Evolutionary conservation across 2,888 invertebrate genomes (phyloP).

Genomic region (Trachelus stipa): DNA sequence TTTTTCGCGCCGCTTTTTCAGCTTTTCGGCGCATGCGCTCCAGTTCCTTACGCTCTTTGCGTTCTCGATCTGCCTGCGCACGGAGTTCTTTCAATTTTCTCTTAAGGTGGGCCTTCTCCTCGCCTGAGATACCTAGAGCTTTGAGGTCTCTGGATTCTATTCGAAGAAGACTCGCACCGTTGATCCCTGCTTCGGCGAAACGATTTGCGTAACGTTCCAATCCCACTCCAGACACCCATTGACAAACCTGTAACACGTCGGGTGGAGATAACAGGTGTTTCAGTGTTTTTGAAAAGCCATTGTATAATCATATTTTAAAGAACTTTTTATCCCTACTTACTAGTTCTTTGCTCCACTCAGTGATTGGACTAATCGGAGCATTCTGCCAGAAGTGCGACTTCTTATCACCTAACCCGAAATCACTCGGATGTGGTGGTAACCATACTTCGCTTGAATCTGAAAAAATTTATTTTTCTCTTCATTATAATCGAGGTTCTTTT

Average conservation of each 20-base stretch:
- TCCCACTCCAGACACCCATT: constrained; percentile 86
- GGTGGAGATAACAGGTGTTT: background rate
- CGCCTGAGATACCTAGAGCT: constrained; percentile 81
- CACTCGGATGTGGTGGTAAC: constrained; percentile 70
- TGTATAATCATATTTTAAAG: background rate
- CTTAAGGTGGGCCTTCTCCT: constrained; percentile 86
- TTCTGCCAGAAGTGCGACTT: constrained; percentile 77
- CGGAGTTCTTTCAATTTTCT: constrained; percentile 87
- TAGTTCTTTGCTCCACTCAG: constrained; percentile 84
- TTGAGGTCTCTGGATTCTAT: constrained; percentile 94
- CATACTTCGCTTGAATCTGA: constrained; percentile 67
- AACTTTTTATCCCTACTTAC: constrained; percentile 63
- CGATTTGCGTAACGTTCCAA: constrained; percentile 89
- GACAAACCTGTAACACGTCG: constrained; percentile 78
- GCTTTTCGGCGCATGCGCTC: constrained; percentile 89
- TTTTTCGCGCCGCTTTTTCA: constrained; percentile 80
- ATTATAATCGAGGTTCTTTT: background rate
- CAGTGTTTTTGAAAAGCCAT: background rate
- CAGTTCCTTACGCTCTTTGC: constrained; percentile 85
- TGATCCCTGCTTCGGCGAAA: constrained; percentile 89
- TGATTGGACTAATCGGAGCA: constrained; percentile 70
- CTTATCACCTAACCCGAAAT: constrained; percentile 73
- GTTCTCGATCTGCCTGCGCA: constrained; percentile 81
- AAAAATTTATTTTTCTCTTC: constrained; percentile 6
- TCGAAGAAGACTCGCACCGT: constrained; percentile 86